Evolutionary conservation across 2,888 invertebrate genomes (phyloP), one percentile per base, ranked within the genome.

Genomic region (Timema podura): DNA sequence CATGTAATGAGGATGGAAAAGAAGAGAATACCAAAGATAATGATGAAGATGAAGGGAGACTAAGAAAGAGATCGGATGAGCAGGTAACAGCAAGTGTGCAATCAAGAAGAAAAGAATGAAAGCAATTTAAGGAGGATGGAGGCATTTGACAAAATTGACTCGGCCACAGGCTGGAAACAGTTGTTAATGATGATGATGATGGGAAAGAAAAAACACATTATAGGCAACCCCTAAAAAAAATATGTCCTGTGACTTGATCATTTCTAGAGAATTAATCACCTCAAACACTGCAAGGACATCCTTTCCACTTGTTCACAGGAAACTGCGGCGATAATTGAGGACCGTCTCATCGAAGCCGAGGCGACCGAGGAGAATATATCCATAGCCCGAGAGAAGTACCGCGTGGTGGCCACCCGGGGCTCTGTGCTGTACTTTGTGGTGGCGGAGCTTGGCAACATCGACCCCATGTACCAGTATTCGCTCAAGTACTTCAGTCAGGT

Each of bases 401-500:
- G 93, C 47, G 86, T 89, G 0, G 91, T 96, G 8, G 95, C 96
- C 0, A 91, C 89, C 0, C 88, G 95, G 74, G 96, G 96, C 0
- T 93, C 96, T 0, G 90, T 94, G 16, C 82, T 97, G 6, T 97
- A 94, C 81, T 96, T 96, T 80, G 93, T 95, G 0, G 93, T 96
- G 3, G 91, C 94, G 0, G 90, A 91, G 78, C 83, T 97, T 16
- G 91, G 93, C 0, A 92, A 94, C 76, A 92, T 97, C 71, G 96
- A 97, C 81, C 93, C 95, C 0, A 96, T 96, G 96, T 97, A 97
- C 81, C 96, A 97, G 82, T 96, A 92, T 82, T 96, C 95, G 0
- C 83, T 96, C 51, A 94, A 92, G 76, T 96, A 95, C 83, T 96
- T 96, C 79, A 92, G 87, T 75, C 88, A 88, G 80, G 86, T 85